Base-by-base conservation (phyloP, 2,888 invertebrate species). In the Labia minor region DNA sequence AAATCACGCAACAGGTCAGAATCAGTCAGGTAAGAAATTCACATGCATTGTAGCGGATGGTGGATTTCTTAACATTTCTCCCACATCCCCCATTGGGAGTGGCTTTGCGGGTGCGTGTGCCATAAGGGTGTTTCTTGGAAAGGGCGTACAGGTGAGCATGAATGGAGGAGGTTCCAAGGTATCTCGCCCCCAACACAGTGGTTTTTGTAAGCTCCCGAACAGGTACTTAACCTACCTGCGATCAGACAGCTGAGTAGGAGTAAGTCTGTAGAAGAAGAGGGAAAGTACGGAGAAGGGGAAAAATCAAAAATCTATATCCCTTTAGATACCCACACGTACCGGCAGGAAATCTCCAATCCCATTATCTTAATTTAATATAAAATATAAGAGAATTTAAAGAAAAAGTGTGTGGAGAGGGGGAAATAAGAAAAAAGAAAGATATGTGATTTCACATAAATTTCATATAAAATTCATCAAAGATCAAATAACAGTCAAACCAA, bases 81-180 rank as follows among this genome's bases (percentile, higher is more conserved):
- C 49, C 49, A 49, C 49, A 49, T 49, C 49, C 49, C n/a, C 49
- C 16, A n/a, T 2, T 8, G 49, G 49, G 49, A 49, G 49, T 49
- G 49, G 49, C 49, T 49, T 49, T 49, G 49, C 49, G 49, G 14
- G 49, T 49, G 49, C 49, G 49, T 49, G 49, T 49, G 49, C 49
- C 49, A 49, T 49, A 49, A 49, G 49, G 49, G 49, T 14, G 49
- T 14, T 49, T 49, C 49, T 49, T 14, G 49, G 49, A 49, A 49
- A 49, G 49, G 49, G 49, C 49, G 49, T 49, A 49, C 49, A 49
- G 49, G 49, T 49, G 49, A 49, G 49, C 16, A 49, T 49, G 49
- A 49, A 49, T 49, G 49, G 49, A 49, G 49, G 16, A 8, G 49
- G 49, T 49, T 49, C 49, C 49, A 49, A 49, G 16, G 49, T 14